Evolutionary conservation across 2,113 vertebrate species (phyloP).

Genomic region (Phalacrocorax pelagicus): DNA sequence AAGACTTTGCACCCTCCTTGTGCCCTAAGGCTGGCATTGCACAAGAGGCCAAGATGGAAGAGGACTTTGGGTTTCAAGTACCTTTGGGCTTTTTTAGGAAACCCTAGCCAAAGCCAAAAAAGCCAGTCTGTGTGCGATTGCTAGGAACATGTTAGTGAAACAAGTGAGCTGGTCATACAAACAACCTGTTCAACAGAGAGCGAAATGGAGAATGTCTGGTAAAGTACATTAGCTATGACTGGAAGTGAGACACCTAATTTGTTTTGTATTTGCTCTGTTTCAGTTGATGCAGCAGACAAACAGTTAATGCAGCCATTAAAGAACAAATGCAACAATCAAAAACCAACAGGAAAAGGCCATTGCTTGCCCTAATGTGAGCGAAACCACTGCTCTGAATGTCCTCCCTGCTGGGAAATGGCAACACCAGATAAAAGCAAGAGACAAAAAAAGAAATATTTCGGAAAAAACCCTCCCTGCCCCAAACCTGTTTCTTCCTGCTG

Average conservation of each 20-base stretch:
- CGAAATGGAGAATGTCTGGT: background rate
- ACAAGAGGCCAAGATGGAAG: background rate
- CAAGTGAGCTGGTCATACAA: background rate
- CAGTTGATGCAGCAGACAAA: background rate
- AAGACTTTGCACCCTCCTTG: background rate
- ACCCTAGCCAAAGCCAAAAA: background rate
- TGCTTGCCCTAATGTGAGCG: background rate
- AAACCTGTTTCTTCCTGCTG: slow-evolving; percentile 19
- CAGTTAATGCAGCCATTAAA: background rate
- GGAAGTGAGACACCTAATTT: background rate
- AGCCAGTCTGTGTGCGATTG: background rate
- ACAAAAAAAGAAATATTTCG: slow-evolving; percentile 38
- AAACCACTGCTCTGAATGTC: background rate
- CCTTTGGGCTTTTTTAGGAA: background rate
- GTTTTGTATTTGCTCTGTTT: background rate
- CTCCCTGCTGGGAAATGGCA: slow-evolving; percentile 1
- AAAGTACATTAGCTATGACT: background rate
- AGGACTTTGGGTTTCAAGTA: background rate
- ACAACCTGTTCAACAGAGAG: background rate
- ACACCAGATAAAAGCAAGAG: slow-evolving; percentile 15
- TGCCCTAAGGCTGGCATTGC: background rate
- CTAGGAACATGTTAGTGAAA: background rate
- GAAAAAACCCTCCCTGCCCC: background rate
- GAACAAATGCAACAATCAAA: background rate
- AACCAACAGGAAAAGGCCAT: slow-evolving; percentile 46